Conservation (phyloP, 2,113 vertebrate species). For the Gnathonemus longibarbis region DNA sequence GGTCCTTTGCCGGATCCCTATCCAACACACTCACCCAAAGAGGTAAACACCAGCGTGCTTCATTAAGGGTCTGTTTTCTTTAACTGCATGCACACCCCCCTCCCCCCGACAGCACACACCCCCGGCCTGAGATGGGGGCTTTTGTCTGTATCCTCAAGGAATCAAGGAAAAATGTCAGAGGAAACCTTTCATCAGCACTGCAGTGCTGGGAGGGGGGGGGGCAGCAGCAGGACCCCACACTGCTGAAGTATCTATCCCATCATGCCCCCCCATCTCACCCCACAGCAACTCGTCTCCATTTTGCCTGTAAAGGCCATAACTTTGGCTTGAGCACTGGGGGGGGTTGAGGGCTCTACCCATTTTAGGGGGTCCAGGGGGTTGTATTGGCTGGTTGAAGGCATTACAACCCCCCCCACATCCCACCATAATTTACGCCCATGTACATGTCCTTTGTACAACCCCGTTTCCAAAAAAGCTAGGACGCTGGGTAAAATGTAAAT, state of each 20-base stretch:
- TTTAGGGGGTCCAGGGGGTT: too few relatives aligned
- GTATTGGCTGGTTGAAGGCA: too few relatives aligned
- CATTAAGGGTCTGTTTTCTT: slow-evolving; percentile 14
- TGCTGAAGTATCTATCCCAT: background rate
- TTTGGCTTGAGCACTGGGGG: too few relatives aligned
- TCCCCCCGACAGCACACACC: background rate
- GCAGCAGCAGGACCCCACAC: background rate
- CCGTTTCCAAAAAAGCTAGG: too few relatives aligned
- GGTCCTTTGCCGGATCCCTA: background rate
- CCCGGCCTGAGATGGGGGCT: background rate
- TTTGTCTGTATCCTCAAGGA: slow-evolving; percentile 9
- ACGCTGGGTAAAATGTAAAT: too few relatives aligned
- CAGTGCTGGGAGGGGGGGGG: background rate
- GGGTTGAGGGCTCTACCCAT: too few relatives aligned
- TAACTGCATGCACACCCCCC: background rate
- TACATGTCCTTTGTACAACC: too few relatives aligned
- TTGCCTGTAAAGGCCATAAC: background rate
- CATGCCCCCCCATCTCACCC: background rate
- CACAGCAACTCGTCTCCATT: background rate
- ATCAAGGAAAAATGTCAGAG: slow-evolving; percentile 13
- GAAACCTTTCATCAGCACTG: slow-evolving; percentile 6
- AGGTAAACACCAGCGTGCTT: background rate
- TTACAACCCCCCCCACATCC: too few relatives aligned
- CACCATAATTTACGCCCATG: too few relatives aligned
- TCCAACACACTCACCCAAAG: background rate